Conservation (phyloP, 2,113 vertebrate genomes). For the Brachyhypopomus gauderio region DNA sequence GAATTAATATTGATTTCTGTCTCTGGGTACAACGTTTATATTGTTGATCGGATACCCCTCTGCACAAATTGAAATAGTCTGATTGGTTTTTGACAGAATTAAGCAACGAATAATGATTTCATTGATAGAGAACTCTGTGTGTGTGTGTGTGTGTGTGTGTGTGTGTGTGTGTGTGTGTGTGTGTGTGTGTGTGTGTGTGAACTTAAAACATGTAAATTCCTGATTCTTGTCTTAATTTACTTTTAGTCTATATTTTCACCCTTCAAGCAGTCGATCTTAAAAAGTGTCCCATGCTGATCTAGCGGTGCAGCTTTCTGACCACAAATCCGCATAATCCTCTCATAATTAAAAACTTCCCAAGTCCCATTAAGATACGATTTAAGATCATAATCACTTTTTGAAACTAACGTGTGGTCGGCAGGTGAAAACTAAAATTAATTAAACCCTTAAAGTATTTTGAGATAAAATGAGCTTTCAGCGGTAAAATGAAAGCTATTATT, state of each 20-base stretch:
- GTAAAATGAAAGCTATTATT: neutral
- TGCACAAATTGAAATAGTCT: constrained; percentile 54
- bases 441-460: neutral
- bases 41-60: constrained; percentile 60
- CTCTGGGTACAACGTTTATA: constrained; percentile 75
- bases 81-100: neutral
- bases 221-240: neutral
- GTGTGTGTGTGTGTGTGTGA: no score
- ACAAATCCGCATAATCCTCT: neutral
- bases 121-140: neutral
- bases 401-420: neutral
- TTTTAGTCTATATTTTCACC: neutral
- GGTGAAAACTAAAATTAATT: constrained; percentile 11
- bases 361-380: constrained; percentile 9
- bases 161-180: no score
- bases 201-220: neutral
- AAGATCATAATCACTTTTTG: neutral
- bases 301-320: neutral
- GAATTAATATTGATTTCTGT: constrained; percentile 94
- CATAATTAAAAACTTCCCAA: constrained; percentile 10
- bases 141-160: no score
- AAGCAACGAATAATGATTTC: neutral
- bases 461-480: neutral
- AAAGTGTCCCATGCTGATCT: neutral
- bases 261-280: neutral